A percentile compares a stretch with the other conserved stretches of the same genome.
Evolutionary conservation across 1,140 invertebrate species (phyloP).

Genomic region (Hycleus phaleratus): DNA sequence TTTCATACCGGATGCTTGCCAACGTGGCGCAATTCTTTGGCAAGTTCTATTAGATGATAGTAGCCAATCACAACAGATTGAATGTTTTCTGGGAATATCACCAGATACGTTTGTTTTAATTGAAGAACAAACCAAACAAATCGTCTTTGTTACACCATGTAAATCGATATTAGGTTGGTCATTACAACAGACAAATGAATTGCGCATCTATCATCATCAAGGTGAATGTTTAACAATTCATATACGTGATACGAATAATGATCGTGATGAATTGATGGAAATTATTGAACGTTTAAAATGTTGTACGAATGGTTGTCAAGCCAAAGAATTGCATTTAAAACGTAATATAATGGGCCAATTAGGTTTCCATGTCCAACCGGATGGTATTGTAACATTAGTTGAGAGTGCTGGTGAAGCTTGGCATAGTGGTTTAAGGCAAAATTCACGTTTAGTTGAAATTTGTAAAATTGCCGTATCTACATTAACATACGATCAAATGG

Average conservation of each 20-base stretch:
- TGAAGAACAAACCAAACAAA: conserved; percentile 73
- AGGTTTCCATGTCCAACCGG: conserved; percentile 93
- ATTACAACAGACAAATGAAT: conserved; percentile 43
- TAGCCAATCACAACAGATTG: conserved; percentile 58
- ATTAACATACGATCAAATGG: conserved; percentile 87
- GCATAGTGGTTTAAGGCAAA: conserved; percentile 82
- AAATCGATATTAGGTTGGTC: conserved; percentile 64
- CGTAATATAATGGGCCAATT: conserved; percentile 79
- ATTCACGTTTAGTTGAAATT: conserved; percentile 86
- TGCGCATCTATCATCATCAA: conserved; percentile 68
- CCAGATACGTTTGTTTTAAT: conserved; percentile 80
- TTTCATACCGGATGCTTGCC: conserved; percentile 58
- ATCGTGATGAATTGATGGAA: conserved; percentile 71
- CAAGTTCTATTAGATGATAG: conserved; percentile 64
- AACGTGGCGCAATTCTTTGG: conserved; percentile 72
- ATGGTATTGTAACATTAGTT: conserved; percentile 91
- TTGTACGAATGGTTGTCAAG: conserved; percentile 66
- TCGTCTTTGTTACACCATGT: conserved; percentile 81
- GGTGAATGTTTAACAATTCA: conserved; percentile 75
- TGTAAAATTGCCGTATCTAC: conserved; percentile 86
- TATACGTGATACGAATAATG: conserved; percentile 54
- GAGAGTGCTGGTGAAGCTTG: conserved; percentile 81
- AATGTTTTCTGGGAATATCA: conserved; percentile 82
- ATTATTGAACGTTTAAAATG: conserved; percentile 63
- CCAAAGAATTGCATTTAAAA: conserved; percentile 54